phyloP scores from a whole-genome alignment of 2,113 vertebrate species.

The Empidonax alnorum region DNA sequence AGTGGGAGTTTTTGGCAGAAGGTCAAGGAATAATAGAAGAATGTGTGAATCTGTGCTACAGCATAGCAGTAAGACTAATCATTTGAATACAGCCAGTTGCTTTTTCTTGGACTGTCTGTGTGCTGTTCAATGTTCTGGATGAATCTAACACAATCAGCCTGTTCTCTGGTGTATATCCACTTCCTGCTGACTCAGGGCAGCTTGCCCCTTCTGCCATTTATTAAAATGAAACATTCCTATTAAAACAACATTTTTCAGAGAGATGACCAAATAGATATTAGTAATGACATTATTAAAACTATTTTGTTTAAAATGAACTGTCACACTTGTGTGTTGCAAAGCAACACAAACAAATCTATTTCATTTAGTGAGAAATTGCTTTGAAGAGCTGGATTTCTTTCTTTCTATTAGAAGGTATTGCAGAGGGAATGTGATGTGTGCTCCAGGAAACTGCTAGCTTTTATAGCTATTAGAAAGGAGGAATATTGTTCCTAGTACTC shows the following conservation, averaged over 20 bases:
- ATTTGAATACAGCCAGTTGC: slow-evolving; percentile 82
- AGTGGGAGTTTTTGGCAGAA: slow-evolving; percentile 84
- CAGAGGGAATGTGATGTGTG: slow-evolving; percentile 63
- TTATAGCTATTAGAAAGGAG: slow-evolving; percentile 72
- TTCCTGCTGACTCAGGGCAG: slow-evolving; percentile 84
- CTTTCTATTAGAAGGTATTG: slow-evolving; percentile 40
- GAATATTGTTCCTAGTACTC: slow-evolving; percentile 72
- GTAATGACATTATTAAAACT: slow-evolving; percentile 77
- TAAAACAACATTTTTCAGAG: slow-evolving; percentile 71
- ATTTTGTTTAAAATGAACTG: slow-evolving; percentile 74
- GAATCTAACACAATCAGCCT: slow-evolving; percentile 84
- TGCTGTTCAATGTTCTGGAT: slow-evolving; percentile 82
- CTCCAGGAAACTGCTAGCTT: slow-evolving; percentile 70
- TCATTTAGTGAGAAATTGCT: slow-evolving; percentile 62
- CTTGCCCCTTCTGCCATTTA: slow-evolving; percentile 81
- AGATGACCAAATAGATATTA: slow-evolving; percentile 75
- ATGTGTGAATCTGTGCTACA: slow-evolving; percentile 80
- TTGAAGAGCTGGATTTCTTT: slow-evolving; percentile 62
- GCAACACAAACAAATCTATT: slow-evolving; percentile 67
- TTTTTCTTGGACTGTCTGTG: slow-evolving; percentile 73
- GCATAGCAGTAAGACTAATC: slow-evolving; percentile 80
- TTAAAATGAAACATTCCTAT: slow-evolving; percentile 80
- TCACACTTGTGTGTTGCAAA: slow-evolving; percentile 63
- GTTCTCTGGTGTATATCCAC: slow-evolving; percentile 82
- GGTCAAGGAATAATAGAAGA: slow-evolving; percentile 86